phyloP scores from a whole-genome alignment of 2,888 invertebrate species.

The Philereme transversata region DNA sequence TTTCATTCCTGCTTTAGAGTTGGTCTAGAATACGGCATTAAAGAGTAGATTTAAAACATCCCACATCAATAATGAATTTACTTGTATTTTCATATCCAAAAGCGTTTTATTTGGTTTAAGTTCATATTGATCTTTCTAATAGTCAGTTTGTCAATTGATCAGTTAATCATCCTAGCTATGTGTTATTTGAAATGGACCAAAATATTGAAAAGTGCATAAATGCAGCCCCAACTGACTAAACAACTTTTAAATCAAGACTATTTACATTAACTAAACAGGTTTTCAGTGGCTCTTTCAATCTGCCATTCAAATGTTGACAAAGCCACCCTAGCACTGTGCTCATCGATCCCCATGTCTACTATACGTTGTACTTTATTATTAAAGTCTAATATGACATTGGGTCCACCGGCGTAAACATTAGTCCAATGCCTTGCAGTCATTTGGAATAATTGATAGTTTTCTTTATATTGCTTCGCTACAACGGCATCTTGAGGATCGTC shows the following conservation, averaged over 20 bases:
- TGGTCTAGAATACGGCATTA: too few species aligned
- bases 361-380: slow-evolving; percentile 94
- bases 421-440: slow-evolving; percentile 98
- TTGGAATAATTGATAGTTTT: slow-evolving; percentile 92
- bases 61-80: too few species aligned
- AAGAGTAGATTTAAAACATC: too few species aligned
- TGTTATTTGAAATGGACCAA: too few species aligned
- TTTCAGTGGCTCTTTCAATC: slow-evolving; percentile 94
- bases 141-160: too few species aligned
- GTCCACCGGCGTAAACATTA: slow-evolving; percentile 95
- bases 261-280: slow-evolving; percentile 65
- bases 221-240: too few species aligned
- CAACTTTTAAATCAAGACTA: neutral
- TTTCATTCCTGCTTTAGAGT: too few species aligned
- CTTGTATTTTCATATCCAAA: too few species aligned
- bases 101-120: too few species aligned
- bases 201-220: too few species aligned
- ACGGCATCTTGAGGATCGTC: slow-evolving; percentile 98
- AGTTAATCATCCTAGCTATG: too few species aligned
- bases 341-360: slow-evolving; percentile 97
- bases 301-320: slow-evolving; percentile 97
- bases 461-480: slow-evolving; percentile 98
- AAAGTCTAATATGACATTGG: slow-evolving; percentile 85
- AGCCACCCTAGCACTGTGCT: slow-evolving; percentile 94
- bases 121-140: too few species aligned